Conservation (phyloP, 2,888 invertebrate genomes). For the Itoplectis maculator region DNA sequence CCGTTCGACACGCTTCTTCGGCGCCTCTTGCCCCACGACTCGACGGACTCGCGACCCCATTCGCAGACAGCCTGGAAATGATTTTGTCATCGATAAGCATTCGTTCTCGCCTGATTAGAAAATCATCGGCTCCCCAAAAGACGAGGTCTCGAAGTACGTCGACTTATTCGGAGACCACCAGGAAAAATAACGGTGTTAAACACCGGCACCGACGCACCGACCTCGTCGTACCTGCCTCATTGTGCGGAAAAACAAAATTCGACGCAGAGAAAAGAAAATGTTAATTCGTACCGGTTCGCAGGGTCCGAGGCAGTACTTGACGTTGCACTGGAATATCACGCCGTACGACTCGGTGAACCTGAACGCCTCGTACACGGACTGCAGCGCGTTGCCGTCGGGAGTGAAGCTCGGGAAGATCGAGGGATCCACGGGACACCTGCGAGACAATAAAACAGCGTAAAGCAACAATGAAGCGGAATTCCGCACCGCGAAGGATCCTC, state of each 20-base stretch:
- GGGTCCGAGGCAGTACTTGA: slow-evolving; percentile 97
- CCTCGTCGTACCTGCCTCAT: neutral
- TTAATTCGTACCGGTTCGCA: slow-evolving; percentile 95
- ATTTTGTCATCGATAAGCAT: slow-evolving; percentile 57
- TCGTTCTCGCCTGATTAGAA: neutral
- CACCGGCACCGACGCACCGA: neutral
- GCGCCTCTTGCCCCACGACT: slow-evolving; percentile 96
- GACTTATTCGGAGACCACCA: too few species aligned
- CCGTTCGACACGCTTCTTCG: slow-evolving; percentile 89
- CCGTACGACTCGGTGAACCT: slow-evolving; percentile 98
- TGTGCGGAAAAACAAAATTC: slow-evolving; percentile 14
- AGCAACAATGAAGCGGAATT: slow-evolving; percentile 10
- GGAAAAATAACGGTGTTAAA: neutral
- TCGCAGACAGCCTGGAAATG: slow-evolving; percentile 95
- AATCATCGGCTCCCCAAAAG: neutral
- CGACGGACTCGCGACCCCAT: slow-evolving; percentile 95
- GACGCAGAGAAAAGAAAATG: slow-evolving; percentile 39
- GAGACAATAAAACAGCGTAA: slow-evolving; percentile 52
- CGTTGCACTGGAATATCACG: slow-evolving; percentile 98
- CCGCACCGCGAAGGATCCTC: neutral
- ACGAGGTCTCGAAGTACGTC: neutral
- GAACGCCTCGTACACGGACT: slow-evolving; percentile 97
- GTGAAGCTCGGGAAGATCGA: slow-evolving; percentile 97
- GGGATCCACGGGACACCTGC: slow-evolving; percentile 95
- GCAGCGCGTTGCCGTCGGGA: slow-evolving; percentile 95